Percentiles rank a stretch among this genome's conserved stretches.
Conservation (phyloP, 1,140 invertebrate genomes). For the Bombus sylvicola region DNA sequence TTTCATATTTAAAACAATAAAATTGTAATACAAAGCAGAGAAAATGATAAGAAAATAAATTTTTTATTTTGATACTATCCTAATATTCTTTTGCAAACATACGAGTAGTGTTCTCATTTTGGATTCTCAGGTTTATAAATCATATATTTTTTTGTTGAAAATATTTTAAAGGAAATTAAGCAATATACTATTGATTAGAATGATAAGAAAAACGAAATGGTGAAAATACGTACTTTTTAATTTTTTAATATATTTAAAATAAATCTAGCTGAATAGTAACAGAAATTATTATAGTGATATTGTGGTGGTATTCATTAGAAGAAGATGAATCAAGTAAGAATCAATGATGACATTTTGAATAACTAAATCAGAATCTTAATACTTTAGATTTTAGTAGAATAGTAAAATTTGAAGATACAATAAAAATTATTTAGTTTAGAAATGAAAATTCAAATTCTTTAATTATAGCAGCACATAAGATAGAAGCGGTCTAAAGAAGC, state of each 20-base stretch:
- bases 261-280: background rate
- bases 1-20: background rate
- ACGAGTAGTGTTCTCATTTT: background rate
- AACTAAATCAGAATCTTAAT: background rate
- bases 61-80: background rate
- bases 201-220: background rate
- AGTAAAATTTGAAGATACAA: background rate
- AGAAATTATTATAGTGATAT: background rate
- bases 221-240: background rate
- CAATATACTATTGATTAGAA: background rate
- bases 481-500: background rate
- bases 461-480: background rate
- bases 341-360: background rate
- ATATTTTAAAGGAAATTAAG: background rate
- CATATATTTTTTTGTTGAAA: background rate
- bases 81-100: background rate
- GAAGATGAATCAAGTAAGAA: background rate
- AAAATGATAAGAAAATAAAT: background rate
- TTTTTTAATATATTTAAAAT: background rate
- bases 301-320: background rate
- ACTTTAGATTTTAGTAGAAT: background rate
- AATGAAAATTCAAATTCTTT: background rate
- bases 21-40: background rate
- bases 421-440: background rate
- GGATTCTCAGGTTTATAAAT: background rate